Conservation (phyloP, 2,888 invertebrate genomes). For the Luperina testacea region DNA sequence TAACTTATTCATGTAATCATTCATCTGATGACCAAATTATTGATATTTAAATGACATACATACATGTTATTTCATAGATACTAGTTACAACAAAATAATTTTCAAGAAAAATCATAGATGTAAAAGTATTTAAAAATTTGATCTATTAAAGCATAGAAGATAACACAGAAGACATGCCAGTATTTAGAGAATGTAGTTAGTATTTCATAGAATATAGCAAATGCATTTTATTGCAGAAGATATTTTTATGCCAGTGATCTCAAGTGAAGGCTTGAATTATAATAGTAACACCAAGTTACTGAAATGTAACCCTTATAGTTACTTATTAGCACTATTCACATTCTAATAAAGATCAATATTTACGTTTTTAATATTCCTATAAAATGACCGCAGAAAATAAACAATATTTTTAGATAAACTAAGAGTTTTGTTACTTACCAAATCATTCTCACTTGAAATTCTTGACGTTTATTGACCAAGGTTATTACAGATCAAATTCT, state of each 20-base stretch:
- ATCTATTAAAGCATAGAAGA: not conserved
- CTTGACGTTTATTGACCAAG: constrained; percentile 72
- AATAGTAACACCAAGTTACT: constrained; percentile 13
- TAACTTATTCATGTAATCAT: not conserved
- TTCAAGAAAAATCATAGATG: not conserved
- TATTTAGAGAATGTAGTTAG: constrained; percentile 3
- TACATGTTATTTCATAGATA: not conserved
- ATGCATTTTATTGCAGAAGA: not conserved
- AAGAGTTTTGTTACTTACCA: constrained; percentile 65
- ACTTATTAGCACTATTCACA: constrained; percentile 10
- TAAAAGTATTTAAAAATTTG: too few relatives aligned
- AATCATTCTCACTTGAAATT: constrained; percentile 62
- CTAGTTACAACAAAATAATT: not conserved
- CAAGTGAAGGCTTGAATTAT: constrained; percentile 23
- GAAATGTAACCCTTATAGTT: not conserved
- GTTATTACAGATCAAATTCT: constrained; percentile 64
- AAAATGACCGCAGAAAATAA: not conserved
- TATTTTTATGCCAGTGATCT: constrained; percentile 5
- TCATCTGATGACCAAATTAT: not conserved
- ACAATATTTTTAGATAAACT: constrained; percentile 31
- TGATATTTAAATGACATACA: not conserved
- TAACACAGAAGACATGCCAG: not conserved
- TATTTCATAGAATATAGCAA: not conserved
- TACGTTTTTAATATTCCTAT: not conserved
- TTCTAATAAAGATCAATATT: not conserved